Percentiles rank a stretch among this genome's conserved stretches.
Conservation (phyloP, 1,140 invertebrate species). For the Orussus abietinus region DNA sequence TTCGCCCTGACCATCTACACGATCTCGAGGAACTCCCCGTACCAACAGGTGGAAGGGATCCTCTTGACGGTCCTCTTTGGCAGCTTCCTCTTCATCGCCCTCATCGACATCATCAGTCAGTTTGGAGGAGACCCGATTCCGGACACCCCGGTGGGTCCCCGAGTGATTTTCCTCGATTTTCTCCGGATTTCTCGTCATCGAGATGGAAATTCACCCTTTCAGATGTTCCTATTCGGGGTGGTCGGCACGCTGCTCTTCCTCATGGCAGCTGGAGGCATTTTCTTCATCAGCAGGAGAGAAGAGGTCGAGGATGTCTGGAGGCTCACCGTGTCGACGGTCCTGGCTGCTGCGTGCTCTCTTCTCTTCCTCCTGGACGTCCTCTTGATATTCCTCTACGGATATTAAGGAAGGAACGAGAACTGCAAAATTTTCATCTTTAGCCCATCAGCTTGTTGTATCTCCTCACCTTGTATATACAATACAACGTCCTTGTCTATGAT, state of each 20-base stretch:
- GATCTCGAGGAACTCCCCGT: conserved; percentile 20
- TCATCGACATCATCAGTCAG: conserved; percentile 35
- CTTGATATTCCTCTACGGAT: conserved; percentile 33
- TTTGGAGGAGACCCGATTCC: conserved; percentile 33
- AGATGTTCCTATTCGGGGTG: conserved; percentile 36
- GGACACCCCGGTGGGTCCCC: conserved; percentile 31
- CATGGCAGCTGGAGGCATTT: conserved; percentile 17
- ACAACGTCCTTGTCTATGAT: too few species aligned
- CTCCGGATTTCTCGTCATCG: not conserved
- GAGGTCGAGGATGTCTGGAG: conserved; percentile 10
- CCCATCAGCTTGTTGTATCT: not conserved
- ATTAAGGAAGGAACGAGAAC: too few species aligned
- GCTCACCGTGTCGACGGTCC: conserved; percentile 15
- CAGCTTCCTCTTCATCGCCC: conserved; percentile 24
- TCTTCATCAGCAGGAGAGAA: conserved; percentile 16
- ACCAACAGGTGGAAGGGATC: conserved; percentile 17
- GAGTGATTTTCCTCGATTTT: conserved; percentile 1
- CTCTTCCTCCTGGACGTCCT: conserved; percentile 29
- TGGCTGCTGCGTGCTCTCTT: conserved; percentile 18
- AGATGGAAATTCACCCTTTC: conserved; percentile 9
- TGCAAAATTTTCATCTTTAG: not conserved
- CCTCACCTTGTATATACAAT: not conserved
- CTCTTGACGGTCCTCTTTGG: conserved; percentile 21
- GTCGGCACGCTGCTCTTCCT: conserved; percentile 25
- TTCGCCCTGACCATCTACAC: conserved; percentile 21